Evolutionary conservation across 2,888 invertebrate species (phyloP).

Genomic region (Ochropleura plecta): DNA sequence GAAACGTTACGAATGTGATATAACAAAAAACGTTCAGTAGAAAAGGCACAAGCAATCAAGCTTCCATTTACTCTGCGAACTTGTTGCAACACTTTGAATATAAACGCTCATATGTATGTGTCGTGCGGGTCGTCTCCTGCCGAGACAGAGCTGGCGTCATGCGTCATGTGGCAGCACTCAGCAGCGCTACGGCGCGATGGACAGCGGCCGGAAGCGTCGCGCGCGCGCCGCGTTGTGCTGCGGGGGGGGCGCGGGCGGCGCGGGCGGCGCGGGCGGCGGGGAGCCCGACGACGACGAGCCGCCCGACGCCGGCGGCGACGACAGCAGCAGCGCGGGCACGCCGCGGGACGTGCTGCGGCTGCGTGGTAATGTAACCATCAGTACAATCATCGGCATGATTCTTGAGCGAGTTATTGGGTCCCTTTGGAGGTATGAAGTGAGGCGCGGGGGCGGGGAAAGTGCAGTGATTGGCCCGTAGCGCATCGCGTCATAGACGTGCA

Average conservation of each 20-base stretch:
- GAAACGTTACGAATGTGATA: not conserved
- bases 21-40: slow-evolving; percentile 9
- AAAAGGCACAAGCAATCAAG: not conserved
- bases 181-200: slow-evolving; percentile 82
- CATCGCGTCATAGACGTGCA: no score
- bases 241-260: slow-evolving; percentile 71
- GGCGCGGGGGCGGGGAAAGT: no score
- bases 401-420: no score
- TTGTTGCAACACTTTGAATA: slow-evolving; percentile 6
- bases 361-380: not conserved
- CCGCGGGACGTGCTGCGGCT: slow-evolving; percentile 83
- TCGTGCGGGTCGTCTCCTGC: not conserved
- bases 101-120: not conserved
- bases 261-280: slow-evolving; percentile 70
- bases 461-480: no score
- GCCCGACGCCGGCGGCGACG: slow-evolving; percentile 76
- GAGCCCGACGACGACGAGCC: slow-evolving; percentile 76
- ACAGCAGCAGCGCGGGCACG: slow-evolving; percentile 85
- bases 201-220: slow-evolving; percentile 85
- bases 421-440: no score
- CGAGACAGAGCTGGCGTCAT: not conserved
- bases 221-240: slow-evolving; percentile 85
- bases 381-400: no score
- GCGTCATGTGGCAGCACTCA: no score
- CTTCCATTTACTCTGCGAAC: slow-evolving; percentile 1